Evolutionary conservation across 2,113 vertebrate genomes (phyloP).

Genomic region (Thymallus thymallus): DNA sequence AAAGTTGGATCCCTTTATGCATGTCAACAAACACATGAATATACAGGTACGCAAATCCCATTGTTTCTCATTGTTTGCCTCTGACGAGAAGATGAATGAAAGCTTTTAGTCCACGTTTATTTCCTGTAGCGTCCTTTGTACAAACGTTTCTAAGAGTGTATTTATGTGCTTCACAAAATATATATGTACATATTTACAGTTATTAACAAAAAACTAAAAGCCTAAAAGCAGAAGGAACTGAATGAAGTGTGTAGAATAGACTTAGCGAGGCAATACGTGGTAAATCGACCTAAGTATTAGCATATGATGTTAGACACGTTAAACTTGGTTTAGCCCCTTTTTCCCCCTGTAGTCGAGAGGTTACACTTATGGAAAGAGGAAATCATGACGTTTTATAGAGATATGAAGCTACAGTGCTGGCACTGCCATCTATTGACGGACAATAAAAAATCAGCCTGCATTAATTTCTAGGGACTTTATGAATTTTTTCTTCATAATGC

Average conservation of each 20-base stretch:
- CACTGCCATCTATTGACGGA: slow-evolving; percentile 74
- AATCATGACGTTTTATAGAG: slow-evolving; percentile 39
- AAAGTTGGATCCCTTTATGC: neutral
- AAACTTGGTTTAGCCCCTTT: slow-evolving; percentile 31
- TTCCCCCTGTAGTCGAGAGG: slow-evolving; percentile 47
- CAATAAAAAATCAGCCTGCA: slow-evolving; percentile 56
- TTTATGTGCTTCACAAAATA: slow-evolving; percentile 26
- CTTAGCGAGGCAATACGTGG: neutral
- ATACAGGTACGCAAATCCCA: slow-evolving; percentile 45
- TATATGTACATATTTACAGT: slow-evolving; percentile 40
- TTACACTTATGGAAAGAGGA: slow-evolving; percentile 46
- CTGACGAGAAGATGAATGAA: slow-evolving; percentile 60
- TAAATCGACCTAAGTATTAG: neutral
- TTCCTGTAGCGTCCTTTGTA: slow-evolving; percentile 24
- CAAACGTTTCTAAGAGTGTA: slow-evolving; percentile 29
- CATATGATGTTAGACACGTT: slow-evolving; percentile 13
- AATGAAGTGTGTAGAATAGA: slow-evolving; percentile 20
- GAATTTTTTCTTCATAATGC: slow-evolving; percentile 1
- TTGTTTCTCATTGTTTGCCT: slow-evolving; percentile 33
- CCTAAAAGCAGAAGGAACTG: slow-evolving; percentile 20
- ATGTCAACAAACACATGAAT: neutral
- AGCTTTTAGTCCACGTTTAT: slow-evolving; percentile 26
- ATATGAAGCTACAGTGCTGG: slow-evolving; percentile 71
- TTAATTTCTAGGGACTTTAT: slow-evolving; percentile 51
- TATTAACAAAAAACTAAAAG: slow-evolving; percentile 33